Percentiles rank a stretch among this genome's conserved stretches.
phyloP scores from a whole-genome alignment of 2,113 vertebrate species.

The Macrotis lagotis region DNA sequence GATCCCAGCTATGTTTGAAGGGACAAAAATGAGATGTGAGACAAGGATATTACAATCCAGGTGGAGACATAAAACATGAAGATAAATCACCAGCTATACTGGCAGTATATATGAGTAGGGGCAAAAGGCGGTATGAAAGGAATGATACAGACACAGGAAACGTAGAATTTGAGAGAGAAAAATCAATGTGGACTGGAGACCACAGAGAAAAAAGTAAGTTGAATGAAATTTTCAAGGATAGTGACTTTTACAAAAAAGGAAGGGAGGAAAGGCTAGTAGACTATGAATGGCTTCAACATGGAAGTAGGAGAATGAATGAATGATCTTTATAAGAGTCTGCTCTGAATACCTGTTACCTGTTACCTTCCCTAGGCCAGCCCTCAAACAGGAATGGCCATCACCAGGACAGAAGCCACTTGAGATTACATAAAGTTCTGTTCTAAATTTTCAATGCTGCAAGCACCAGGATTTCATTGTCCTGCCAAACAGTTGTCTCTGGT shows the following conservation, averaged over 20 bases:
- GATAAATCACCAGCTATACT: background rate
- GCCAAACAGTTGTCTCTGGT: conserved; percentile 66
- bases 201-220: background rate
- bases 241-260: background rate
- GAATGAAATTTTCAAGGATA: background rate
- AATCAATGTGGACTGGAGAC: background rate
- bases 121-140: background rate
- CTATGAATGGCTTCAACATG: background rate
- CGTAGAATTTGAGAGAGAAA: conserved; percentile 9
- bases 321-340: conserved; percentile 44
- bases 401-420: conserved; percentile 15
- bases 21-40: background rate
- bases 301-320: background rate
- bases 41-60: background rate
- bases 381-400: background rate
- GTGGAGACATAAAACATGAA: conserved; percentile 8
- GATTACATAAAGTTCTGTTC: conserved; percentile 38
- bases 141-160: background rate
- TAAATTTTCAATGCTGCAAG: conserved; percentile 44
- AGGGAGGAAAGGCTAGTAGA: background rate
- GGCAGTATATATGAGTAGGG: background rate
- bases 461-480: conserved; percentile 53
- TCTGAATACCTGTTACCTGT: conserved; percentile 5
- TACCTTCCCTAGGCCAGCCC: background rate
- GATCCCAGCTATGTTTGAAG: background rate